Evolutionary conservation across 1,140 invertebrate genomes (phyloP), one percentile per base, ranked within the genome.

Genomic region (Helicorthomorpha holstii): DNA sequence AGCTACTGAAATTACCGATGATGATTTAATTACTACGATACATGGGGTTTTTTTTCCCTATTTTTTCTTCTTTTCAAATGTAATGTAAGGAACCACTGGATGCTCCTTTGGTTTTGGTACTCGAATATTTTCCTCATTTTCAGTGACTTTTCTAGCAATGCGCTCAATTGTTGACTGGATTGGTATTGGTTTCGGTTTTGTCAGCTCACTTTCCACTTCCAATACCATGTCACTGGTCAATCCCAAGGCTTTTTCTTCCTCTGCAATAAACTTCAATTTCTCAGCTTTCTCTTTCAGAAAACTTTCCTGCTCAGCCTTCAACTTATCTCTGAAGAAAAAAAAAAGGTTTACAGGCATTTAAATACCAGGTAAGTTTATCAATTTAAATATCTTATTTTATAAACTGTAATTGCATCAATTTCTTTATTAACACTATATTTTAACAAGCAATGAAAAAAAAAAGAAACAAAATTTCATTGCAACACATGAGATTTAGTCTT

Each of bases 201-300:
- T 7, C 16, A 34, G 7, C 7, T 34, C 7, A 7, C 29, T 7
- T 7, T 7, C 29, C 7, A 34, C 7, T 34, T 16, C 7, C 7
- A 34, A 7, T 7, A 7, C 29, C 16, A 7, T 34, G 29, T 34
- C 16, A 7, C 29, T 34, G 29, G 69, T 61, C 3, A 82, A 58
- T 29, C 78, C 73, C 58, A 79, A 77, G 22, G 73, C 73, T 49
- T 73, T 66, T 64, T 88, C 80, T 63, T 85, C 81, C 54, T 77
- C 70, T 44, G 76, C 72, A 19, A 87, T 83, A 57, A 79, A 81
- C 46, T 73, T 67, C 27, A 87, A 63, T 27, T 73, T 71, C 50
- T 75, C 60, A 0, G 62, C 61, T 57, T 78, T 79, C 29, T 79
- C 64, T 52, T 66, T 61, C 1, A 80, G 69, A 60, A 85, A 88